Evolutionary conservation across 2,113 vertebrate genomes (phyloP).

Genomic region (Gadus chalcogrammus): DNA sequence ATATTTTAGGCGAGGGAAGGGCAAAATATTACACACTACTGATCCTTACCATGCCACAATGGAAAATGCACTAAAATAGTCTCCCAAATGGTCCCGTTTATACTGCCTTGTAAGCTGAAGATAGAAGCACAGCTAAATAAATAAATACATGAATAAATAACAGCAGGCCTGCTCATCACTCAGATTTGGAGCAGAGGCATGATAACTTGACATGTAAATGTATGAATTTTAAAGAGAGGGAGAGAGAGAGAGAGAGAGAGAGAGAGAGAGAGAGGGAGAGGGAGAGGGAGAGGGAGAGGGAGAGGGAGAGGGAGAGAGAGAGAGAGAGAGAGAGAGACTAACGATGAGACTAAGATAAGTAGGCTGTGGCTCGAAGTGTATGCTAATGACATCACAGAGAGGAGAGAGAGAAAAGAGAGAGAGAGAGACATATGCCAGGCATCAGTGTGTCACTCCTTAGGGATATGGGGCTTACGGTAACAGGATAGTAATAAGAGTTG

Average conservation of each 20-base stretch:
- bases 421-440: slow-evolving; percentile 67
- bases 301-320: no score
- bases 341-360: slow-evolving; percentile 55
- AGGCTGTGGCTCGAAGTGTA: slow-evolving; percentile 50
- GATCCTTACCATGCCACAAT: slow-evolving; percentile 32
- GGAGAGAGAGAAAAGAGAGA: no score
- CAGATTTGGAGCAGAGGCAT: slow-evolving; percentile 52
- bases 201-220: slow-evolving; percentile 58
- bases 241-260: no score
- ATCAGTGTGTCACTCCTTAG: slow-evolving; percentile 64
- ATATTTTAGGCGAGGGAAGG: slow-evolving; percentile 48
- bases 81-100: slow-evolving; percentile 27
- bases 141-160: slow-evolving; percentile 26
- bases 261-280: no score
- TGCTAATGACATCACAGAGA: slow-evolving; percentile 56
- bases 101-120: slow-evolving; percentile 21
- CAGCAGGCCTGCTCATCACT: slow-evolving; percentile 43
- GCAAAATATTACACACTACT: slow-evolving; percentile 41
- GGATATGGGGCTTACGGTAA: slow-evolving; percentile 65
- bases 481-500: slow-evolving; percentile 58
- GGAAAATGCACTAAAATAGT: slow-evolving; percentile 52
- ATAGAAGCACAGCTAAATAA: neutral
- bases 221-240: slow-evolving; percentile 28
- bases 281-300: no score
- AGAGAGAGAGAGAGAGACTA: slow-evolving; percentile 42